phyloP scores from a whole-genome alignment of 2,113 vertebrate genomes.

The Cyanoderma ruficeps region DNA sequence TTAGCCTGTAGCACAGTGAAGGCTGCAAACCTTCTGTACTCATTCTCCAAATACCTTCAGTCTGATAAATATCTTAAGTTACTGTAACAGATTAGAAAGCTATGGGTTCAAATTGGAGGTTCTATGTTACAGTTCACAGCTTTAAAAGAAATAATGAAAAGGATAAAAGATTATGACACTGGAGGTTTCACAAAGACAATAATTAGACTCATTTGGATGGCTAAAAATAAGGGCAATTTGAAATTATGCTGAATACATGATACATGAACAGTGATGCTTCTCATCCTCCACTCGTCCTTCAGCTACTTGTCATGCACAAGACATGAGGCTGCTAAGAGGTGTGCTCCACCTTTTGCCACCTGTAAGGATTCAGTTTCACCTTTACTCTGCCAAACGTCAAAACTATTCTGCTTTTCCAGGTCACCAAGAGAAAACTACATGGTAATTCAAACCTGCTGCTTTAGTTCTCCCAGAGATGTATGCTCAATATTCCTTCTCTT shows the following conservation, averaged over 20 bases:
- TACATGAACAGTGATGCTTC: background rate
- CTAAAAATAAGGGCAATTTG: background rate
- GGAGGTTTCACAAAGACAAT: background rate
- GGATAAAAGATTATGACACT: background rate
- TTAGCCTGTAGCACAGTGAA: background rate
- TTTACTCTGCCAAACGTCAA: background rate
- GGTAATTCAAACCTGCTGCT: background rate
- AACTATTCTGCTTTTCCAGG: background rate
- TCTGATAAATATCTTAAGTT: background rate
- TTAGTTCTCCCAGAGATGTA: background rate
- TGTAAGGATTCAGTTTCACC: background rate
- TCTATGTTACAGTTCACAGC: background rate
- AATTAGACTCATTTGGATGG: background rate
- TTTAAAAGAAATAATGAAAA: rapidly evolving
- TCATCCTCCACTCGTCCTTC: background rate
- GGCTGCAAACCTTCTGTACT: background rate
- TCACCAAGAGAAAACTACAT: background rate
- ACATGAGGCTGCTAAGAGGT: background rate
- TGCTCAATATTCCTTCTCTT: background rate
- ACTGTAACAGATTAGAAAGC: background rate
- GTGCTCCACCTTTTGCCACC: background rate
- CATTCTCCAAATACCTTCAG: background rate
- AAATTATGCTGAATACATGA: background rate
- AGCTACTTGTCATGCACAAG: background rate
- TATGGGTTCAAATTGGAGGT: background rate